Evolutionary conservation across 2,797 vertebrate genomes (phyloP), one percentile per base, ranked within the genome.

Genomic region (Propithecus perrieri): DNA sequence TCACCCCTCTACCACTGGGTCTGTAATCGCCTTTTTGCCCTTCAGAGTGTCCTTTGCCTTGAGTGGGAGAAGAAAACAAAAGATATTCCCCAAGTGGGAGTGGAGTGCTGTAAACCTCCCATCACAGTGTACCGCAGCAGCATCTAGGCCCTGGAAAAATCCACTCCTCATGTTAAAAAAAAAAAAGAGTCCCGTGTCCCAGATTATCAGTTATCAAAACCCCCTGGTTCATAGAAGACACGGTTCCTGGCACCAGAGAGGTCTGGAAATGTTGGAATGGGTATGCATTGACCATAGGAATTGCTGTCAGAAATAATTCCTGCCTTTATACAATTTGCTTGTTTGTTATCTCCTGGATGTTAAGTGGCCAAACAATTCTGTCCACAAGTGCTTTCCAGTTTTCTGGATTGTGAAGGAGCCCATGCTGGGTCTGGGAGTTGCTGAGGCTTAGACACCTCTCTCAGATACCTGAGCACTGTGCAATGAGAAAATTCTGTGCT

Each of bases 291-390:
- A 26, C 35, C 41, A 11, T 46, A 78, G 22, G 38, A 92, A 74
- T 79, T 53, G 41, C 59, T 79, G 93, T 89, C 1, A 26, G 88
- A 63, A 90, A 80, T 0, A 13, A 93, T 84, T 89, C 48, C 43
- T 59, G 71, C 28, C 46, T 92, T 85, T 74, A 7, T 33, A 15
- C 38, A 78, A n/a, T 94, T 79, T 85, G 81, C 74, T 76, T 67
- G 24, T 92, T 97, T 5, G 5, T 91, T 84, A 50, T 57, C 79
- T 95, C 41, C 57, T 50, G 55, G 85, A 71, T 65, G 41, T 93
- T 85, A 59, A 79, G 79, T 76, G 72, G 65, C 76, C 74, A 72
- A 46, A 86, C 59, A 35, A 69, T 94, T 90, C 59, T 63, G 61
- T 61, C 92, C 87, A 81, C 53, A 30, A 8, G 11, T 67, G 71